Evolutionary conservation across 2,113 vertebrate species (phyloP).

Genomic region (Psittacula cyanocephala): DNA sequence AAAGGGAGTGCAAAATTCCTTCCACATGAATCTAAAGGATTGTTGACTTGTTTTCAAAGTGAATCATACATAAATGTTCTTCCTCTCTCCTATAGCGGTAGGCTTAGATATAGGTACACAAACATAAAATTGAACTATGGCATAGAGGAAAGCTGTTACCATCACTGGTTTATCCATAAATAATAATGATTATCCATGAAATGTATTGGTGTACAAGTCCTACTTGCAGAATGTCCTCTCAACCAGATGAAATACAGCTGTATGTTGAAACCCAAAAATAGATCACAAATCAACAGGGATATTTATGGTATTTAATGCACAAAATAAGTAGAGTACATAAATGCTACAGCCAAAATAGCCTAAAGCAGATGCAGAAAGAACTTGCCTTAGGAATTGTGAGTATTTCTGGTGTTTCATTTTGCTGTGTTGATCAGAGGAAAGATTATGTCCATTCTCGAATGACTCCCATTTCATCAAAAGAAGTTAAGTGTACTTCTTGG

Average conservation of each 20-base stretch:
- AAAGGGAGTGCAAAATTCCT: neutral
- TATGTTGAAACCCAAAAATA: constrained; percentile 22
- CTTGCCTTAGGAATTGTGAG: constrained; percentile 14
- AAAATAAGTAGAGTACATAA: constrained; percentile 28
- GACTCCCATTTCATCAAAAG: neutral
- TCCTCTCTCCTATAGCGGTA: neutral
- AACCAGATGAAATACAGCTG: constrained; percentile 29
- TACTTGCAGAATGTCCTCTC: neutral
- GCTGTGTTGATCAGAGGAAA: neutral
- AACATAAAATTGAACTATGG: neutral
- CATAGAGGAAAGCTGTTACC: neutral
- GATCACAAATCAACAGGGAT: constrained; percentile 38
- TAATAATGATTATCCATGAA: neutral
- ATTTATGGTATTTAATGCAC: constrained; percentile 56
- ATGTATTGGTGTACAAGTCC: neutral
- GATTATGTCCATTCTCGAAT: neutral
- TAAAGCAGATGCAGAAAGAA: constrained; percentile 34
- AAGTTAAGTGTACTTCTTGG: neutral
- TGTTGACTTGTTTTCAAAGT: neutral
- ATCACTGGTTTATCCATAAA: neutral
- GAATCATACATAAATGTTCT: neutral
- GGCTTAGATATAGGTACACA: neutral
- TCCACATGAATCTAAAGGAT: neutral
- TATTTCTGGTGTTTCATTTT: constrained; percentile 17
- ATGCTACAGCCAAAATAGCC: constrained; percentile 42